A percentile compares a stretch with the other conserved stretches of the same genome.
Conservation (phyloP, 2,113 vertebrate genomes). For the Ochotona curzoniae region DNA sequence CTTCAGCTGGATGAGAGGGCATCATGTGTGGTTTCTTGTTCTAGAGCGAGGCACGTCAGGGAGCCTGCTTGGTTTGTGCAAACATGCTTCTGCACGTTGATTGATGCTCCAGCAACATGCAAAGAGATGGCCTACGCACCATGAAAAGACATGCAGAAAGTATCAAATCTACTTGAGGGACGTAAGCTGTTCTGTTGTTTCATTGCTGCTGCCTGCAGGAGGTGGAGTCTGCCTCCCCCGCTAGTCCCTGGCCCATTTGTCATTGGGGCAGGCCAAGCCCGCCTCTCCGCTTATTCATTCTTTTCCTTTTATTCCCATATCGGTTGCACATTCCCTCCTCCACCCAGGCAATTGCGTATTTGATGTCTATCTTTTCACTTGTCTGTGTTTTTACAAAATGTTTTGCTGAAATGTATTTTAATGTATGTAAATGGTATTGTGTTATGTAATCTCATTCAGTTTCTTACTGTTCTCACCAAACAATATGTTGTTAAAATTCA, state of each 20-base stretch:
- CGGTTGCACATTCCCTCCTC: background rate
- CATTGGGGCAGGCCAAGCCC: background rate
- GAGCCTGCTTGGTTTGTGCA: constrained; percentile 10
- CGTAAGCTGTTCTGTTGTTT: constrained; percentile 8
- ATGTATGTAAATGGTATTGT: constrained; percentile 58
- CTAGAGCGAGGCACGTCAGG: background rate
- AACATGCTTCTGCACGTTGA: background rate
- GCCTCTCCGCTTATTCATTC: constrained; percentile 42
- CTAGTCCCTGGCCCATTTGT: background rate
- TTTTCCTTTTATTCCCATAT: background rate
- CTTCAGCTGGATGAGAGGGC: background rate
- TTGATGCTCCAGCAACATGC: background rate
- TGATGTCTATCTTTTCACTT: constrained; percentile 55
- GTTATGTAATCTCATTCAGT: constrained; percentile 51
- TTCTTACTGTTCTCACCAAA: constrained; percentile 59
- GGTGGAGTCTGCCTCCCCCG: background rate
- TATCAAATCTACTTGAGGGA: constrained; percentile 18
- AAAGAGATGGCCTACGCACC: constrained; percentile 28
- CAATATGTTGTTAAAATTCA: constrained; percentile 65
- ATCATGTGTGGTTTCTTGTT: background rate
- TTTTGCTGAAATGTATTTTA: constrained; percentile 66
- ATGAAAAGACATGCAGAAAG: constrained; percentile 26
- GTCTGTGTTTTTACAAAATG: constrained; percentile 65
- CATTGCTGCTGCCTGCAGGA: background rate
- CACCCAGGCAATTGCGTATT: background rate